These are phyloP conservation scores for Tetragonula clypearis DNA, from an alignment of 1,140 invertebrate genomes.

Conservation along the genomic window DNA sequence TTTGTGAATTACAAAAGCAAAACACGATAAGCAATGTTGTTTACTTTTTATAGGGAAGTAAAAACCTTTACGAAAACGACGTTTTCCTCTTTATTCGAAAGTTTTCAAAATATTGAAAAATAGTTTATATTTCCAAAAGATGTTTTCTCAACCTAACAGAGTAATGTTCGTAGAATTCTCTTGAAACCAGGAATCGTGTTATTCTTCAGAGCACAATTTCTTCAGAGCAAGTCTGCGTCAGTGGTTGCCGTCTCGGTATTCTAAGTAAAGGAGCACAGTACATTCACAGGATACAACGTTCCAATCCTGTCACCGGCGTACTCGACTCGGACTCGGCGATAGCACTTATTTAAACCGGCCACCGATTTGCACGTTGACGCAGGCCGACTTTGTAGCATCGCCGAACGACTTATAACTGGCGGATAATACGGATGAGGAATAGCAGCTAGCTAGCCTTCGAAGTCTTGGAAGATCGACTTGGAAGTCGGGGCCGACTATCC, in stretches of 20 bases:
- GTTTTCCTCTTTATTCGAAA: not conserved
- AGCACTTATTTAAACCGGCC: not conserved
- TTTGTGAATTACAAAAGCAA: not conserved
- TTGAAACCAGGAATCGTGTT: not conserved
- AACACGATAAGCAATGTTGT: not conserved
- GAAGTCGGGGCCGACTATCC: slow-evolving; percentile 10
- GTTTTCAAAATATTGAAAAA: too few species aligned
- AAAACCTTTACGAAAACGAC: not conserved
- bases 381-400: not conserved
- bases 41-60: not conserved
- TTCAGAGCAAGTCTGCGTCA: not conserved
- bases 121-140: not conserved
- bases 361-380: slow-evolving; percentile 20
- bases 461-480: slow-evolving; percentile 37
- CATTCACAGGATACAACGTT: not conserved
- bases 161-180: not conserved
- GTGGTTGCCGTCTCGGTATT: too few species aligned
- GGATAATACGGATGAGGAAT: slow-evolving; percentile 62
- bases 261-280: not conserved
- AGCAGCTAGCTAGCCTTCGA: slow-evolving; percentile 39
- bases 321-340: not conserved
- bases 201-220: not conserved
- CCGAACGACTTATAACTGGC: slow-evolving; percentile 56
- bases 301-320: not conserved
- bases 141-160: not conserved